Evolutionary conservation across 2,888 invertebrate species (phyloP).

Genomic region (Dicroscelio sp.): DNA sequence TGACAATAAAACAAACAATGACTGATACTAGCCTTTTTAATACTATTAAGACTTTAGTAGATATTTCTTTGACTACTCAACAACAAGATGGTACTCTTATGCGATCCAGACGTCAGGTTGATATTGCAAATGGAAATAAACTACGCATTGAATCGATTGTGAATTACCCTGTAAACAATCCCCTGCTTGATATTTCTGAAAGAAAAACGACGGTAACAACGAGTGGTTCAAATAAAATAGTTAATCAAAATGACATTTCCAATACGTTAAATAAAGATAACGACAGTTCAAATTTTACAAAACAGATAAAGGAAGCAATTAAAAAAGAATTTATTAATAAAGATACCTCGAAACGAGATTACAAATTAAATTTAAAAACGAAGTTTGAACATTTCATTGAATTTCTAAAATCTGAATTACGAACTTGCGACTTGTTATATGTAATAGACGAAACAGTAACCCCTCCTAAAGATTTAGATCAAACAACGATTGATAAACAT

Average conservation of each 20-base stretch:
- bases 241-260: neutral
- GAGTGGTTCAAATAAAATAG: neutral
- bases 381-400: slow-evolving; percentile 79
- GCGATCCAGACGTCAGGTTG: too few relatives aligned
- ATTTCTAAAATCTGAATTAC: slow-evolving; percentile 66
- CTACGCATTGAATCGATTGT: neutral
- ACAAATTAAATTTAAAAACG: slow-evolving; percentile 52
- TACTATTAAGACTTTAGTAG: too few relatives aligned
- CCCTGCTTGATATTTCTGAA: neutral
- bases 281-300: neutral
- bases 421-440: slow-evolving; percentile 60
- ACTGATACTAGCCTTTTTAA: too few relatives aligned
- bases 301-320: neutral
- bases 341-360: slow-evolving; percentile 61
- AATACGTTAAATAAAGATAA: neutral
- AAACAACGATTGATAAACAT: slow-evolving; percentile 11
- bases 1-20: too few relatives aligned
- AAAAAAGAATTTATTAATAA: slow-evolving; percentile 17
- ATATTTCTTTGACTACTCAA: too few relatives aligned
- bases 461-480: slow-evolving; percentile 7
- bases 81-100: too few relatives aligned
- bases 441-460: slow-evolving; percentile 64
- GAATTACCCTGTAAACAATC: neutral
- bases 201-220: neutral
- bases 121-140: neutral